Evolutionary conservation across 2,797 vertebrate species (phyloP), one percentile per base, ranked within the genome.

Genomic region (Cynopterus sphinx): DNA sequence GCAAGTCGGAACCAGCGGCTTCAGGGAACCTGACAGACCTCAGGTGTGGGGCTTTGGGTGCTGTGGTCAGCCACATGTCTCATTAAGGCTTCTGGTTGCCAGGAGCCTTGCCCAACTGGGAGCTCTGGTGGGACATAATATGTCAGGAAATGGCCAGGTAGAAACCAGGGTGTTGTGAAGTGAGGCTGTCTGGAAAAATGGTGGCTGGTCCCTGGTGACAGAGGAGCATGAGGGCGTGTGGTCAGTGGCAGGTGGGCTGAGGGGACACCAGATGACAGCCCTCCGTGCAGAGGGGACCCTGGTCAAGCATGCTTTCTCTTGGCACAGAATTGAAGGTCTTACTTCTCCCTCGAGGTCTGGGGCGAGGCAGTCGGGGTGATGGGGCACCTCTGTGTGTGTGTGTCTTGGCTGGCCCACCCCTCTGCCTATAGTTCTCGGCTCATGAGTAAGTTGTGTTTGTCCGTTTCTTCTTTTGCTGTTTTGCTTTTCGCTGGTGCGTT

Each of bases 191-290:
- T 70, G 46, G 41, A 70, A 53, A 49, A 41, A 28, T 12, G 4
- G 1, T 65, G 24, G 9, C 49, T 31, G 71, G 11, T n/a, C 24
- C 6, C 26, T 41, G 55, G 10, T 71, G 6, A 43, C 51, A 55
- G n/a, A 21, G n/a, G 84, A 11, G 21, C 61, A 13, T 3, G 33
- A 6, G 11, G 16, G 3, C 19, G 0, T 15, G 0, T 24, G 36
- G 26, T 83, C 36, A 24, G 13, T 8, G 22, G 33, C 3, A 2
- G 11, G 3, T 36, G 13, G 31, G 57, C 13, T 49, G 15, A 31
- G 7, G 17, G 3, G 61, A 68, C 16, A 19, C 1, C 1, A 6
- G 51, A 16, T 71, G 46, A 4, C 9, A n/a, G 24, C 1, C 55
- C 7, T 87, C 28, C 5, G 3, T 36, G 19, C 53, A 11, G 43